Base-by-base conservation (phyloP, 2,797 vertebrate genomes). In the Enteromius treurensis region DNA sequence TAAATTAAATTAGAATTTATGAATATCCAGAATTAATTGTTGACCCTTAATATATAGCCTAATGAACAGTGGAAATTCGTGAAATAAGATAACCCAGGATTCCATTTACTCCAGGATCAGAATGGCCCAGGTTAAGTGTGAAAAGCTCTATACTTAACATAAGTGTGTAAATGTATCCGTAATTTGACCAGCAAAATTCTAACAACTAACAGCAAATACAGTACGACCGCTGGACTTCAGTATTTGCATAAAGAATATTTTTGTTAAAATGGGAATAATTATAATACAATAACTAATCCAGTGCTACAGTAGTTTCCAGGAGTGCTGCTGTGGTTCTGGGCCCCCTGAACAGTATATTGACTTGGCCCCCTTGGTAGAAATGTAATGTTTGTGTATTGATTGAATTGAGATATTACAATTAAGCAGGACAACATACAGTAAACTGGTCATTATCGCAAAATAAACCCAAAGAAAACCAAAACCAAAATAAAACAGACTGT, bases 401-500 rank as follows among this genome's bases (percentile, higher is more conserved):
- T 37, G 21, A 53, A 14, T 53, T 55, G 19, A 55, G 49, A 49
- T n/a, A 19, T 74, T 19, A 19, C 17, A 65, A 32, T 34, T 32
- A 65, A 19, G 7, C 15, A 8, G 15, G 32, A 65, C 21, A 37
- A 75, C 37, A 5, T 75, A 55, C 51, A 75, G 32, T 55, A 19
- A 75, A 15, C 71, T 51, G 29, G 21, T 7, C 6, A 37, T 55
- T 14, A 75, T 75, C 13, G 0, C 32, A 55, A 55, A 75, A 75
- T 23, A 40, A 23, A 55, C 21, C 11, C 19, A 13, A 15, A 40
- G 51, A 55, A 23, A 55, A n/a, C 19, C 17, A 55, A 23, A 55
- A n/a, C 19, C 17, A 49, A 71, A 71, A 71, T 71, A 73, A 73
- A 73, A 73, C 29, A 11, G 70, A 49, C 10, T 53, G 71, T 19